Percentiles rank a stretch among this genome's conserved stretches.
Conservation (phyloP, 2,113 vertebrate genomes). For the Festucalex cinctus region DNA sequence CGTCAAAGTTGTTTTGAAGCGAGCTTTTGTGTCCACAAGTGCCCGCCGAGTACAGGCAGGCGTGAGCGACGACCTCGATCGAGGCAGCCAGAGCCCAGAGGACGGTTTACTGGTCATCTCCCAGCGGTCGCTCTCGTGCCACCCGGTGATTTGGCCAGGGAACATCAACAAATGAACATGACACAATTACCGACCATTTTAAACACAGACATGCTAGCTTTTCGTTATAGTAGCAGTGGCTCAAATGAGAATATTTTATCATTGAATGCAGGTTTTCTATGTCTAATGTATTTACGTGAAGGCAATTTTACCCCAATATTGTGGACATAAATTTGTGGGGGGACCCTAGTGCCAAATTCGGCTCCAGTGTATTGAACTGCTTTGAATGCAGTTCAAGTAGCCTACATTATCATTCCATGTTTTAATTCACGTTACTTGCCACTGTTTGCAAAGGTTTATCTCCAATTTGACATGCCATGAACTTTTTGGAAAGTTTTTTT, state of each 20-base stretch:
- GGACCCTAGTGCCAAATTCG: neutral
- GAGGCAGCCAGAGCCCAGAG: neutral
- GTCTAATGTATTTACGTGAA: neutral
- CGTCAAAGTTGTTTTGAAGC: neutral
- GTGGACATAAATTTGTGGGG: neutral
- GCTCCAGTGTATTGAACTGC: neutral
- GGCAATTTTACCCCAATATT: neutral
- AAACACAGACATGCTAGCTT: neutral
- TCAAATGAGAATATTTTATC: accelerated
- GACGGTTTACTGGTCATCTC: neutral
- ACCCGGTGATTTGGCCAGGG: neutral
- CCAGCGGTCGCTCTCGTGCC: neutral
- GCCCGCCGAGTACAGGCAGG: neutral
- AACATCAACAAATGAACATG: neutral
- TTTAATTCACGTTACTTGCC: neutral
- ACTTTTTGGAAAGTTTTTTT: neutral
- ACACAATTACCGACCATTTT: neutral
- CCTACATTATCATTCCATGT: neutral
- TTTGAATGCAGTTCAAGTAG: neutral
- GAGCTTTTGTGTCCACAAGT: neutral
- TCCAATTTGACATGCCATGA: neutral
- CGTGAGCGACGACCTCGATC: neutral
- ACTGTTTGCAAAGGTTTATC: neutral
- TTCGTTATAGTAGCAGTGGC: neutral
- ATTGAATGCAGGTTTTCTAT: neutral